phyloP scores from a whole-genome alignment of 2,888 invertebrate species.

The Phytoseiulus persimilis region DNA sequence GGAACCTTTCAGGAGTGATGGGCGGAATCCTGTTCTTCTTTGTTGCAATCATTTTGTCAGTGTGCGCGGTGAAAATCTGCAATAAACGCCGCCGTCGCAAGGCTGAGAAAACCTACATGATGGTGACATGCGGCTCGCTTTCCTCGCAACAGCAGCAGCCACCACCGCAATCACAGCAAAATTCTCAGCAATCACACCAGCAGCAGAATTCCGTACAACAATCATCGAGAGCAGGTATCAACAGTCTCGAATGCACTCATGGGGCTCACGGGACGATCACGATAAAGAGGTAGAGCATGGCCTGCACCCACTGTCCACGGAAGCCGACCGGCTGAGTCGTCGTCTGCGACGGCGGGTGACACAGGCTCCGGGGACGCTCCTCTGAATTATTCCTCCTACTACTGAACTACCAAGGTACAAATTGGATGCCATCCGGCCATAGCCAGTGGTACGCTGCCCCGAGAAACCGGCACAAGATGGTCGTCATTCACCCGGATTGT shows the following conservation, averaged over 20 bases:
- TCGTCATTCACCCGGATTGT: not conserved
- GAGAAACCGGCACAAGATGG: conserved; percentile 14
- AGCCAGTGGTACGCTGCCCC: conserved; percentile 31
- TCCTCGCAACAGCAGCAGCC: conserved; percentile 37
- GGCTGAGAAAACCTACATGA: conserved; percentile 64
- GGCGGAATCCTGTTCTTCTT: conserved; percentile 95
- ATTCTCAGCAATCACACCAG: conserved; percentile 1
- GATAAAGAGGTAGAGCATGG: conserved; percentile 37
- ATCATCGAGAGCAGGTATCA: conserved; percentile 9
- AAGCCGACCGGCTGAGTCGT: not conserved
- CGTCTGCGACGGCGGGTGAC: not conserved
- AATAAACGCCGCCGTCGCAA: conserved; percentile 91
- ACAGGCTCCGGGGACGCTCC: not conserved
- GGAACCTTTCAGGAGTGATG: conserved; percentile 69
- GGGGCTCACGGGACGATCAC: not conserved
- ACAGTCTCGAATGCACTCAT: conserved; percentile 31
- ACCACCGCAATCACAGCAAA: conserved; percentile 26
- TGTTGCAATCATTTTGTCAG: conserved; percentile 89
- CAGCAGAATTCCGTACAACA: not conserved
- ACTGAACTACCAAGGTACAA: conserved; percentile 32
- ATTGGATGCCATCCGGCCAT: conserved; percentile 37
- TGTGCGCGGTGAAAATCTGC: conserved; percentile 95
- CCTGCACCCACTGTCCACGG: conserved; percentile 33
- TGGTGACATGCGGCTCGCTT: conserved; percentile 26
- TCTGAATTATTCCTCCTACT: not conserved